Evolutionary conservation across 1,140 invertebrate genomes (phyloP).

Genomic region (Zaprionus vittiger): DNA sequence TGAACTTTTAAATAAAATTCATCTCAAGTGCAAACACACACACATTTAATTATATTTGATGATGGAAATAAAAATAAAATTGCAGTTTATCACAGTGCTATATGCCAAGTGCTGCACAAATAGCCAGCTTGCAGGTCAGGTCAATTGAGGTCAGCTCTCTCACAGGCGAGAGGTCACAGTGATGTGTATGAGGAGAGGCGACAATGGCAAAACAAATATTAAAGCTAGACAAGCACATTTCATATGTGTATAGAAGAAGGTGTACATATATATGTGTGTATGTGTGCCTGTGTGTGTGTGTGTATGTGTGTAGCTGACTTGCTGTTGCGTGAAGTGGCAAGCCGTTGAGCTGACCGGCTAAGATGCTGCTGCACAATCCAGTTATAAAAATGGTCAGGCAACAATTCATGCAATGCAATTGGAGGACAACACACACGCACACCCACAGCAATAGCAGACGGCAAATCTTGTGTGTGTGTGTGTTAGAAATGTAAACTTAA

Average conservation of each 20-base stretch:
- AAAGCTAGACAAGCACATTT: slow-evolving; percentile 46
- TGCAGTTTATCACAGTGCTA: slow-evolving; percentile 65
- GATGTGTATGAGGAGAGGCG: slow-evolving; percentile 8
- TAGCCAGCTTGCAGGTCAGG: slow-evolving; percentile 51
- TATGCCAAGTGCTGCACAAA: slow-evolving; percentile 70
- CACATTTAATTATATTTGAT: slow-evolving; percentile 74
- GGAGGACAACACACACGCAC: slow-evolving; percentile 33
- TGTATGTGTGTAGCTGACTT: slow-evolving; percentile 16
- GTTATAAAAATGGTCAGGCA: slow-evolving; percentile 73
- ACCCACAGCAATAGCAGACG: neutral
- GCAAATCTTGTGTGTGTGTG: slow-evolving; percentile 36
- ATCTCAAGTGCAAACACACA: slow-evolving; percentile 33
- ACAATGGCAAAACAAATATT: slow-evolving; percentile 72
- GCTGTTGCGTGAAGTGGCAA: slow-evolving; percentile 43
- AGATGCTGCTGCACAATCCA: slow-evolving; percentile 67
- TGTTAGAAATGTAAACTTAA: slow-evolving; percentile 78
- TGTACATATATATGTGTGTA: slow-evolving; percentile 6
- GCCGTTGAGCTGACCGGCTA: slow-evolving; percentile 42
- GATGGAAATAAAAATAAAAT: slow-evolving; percentile 62
- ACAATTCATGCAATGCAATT: slow-evolving; percentile 59
- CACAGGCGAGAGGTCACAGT: slow-evolving; percentile 4
- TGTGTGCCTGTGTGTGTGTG: neutral
- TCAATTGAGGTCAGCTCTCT: slow-evolving; percentile 30
- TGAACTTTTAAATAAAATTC: slow-evolving; percentile 76
- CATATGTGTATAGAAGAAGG: neutral